Conservation (phyloP, 2,888 invertebrate species). For the Camponotus fellah region DNA sequence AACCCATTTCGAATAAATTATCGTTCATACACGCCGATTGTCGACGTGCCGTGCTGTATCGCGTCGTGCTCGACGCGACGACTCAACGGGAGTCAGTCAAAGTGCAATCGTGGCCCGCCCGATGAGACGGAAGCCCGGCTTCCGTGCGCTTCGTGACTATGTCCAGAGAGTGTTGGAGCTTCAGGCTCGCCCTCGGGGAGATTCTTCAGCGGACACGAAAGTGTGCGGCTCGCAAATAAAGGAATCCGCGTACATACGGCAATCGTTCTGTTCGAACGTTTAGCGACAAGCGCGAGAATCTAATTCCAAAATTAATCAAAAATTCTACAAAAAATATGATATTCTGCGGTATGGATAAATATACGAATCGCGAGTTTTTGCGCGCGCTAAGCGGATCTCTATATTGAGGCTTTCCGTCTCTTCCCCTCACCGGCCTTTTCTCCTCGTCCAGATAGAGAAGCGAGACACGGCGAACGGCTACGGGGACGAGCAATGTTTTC, state of each 20-base stretch:
- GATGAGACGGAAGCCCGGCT: conserved; percentile 71
- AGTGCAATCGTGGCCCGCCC: conserved; percentile 69
- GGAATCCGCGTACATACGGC: neutral
- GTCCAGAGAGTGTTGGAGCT: neutral
- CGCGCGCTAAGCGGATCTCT: conserved; percentile 24
- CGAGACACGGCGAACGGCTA: conserved; percentile 45
- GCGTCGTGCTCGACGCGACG: conserved; percentile 27
- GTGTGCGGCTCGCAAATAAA: neutral
- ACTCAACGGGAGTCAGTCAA: conserved; percentile 65
- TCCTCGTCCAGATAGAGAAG: conserved; percentile 46
- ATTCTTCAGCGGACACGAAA: neutral
- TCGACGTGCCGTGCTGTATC: conserved; percentile 20
- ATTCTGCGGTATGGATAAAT: neutral
- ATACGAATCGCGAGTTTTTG: conserved; percentile 18
- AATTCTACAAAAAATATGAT: neutral
- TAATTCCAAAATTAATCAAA: neutral
- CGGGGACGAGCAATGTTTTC: conserved; percentile 76
- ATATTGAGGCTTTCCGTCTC: conserved; percentile 48
- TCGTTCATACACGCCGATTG: conserved; percentile 66
- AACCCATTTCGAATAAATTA: conserved; percentile 74
- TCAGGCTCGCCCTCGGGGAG: neutral
- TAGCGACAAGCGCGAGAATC: neutral
- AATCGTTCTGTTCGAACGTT: neutral
- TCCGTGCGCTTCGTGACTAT: conserved; percentile 67
- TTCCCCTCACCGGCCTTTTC: conserved; percentile 39